Evolutionary conservation across 1,140 invertebrate species (phyloP), one percentile per base, ranked within the genome.

Genomic region (Pseudomyrmex gracilis): DNA sequence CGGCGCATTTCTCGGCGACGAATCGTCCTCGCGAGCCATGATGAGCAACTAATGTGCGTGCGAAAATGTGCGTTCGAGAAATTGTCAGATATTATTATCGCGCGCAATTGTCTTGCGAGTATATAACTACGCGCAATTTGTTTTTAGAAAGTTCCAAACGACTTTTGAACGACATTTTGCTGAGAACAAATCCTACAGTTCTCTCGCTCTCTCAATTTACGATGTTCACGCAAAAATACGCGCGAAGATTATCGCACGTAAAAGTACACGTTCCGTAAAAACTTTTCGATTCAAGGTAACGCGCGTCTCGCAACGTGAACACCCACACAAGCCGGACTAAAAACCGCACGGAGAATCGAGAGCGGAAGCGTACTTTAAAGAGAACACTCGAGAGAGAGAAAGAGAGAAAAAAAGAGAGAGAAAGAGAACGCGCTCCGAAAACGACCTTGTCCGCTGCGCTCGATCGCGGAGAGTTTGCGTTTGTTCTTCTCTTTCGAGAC

Each of bases 351-450:
- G 73, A 83, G 84, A 92, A 90, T 90, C 87, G 80, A 85, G 87
- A 91, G 82, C 90, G 90, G 88, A 91, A 92, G 87, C 68, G 83
- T 66, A 85, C 63, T 87, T 82, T 85, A 57, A 63, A 73, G 70
- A 57, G 70, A 70, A 64, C 78, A 58, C 71, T 77, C 73, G 55
- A 34, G 34, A 34, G 34, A 34, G 24, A 34, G 5, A 34, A 5
- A 34, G 34, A 34, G 5, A 84, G n/a, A n/a, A n/a, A n/a, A n/a
- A n/a, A n/a, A 34, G 34, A 34, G 34, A 34, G 24, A 34, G 5
- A 34, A 5, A 34, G 34, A 34, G 5, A 84, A 58, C 61, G 63
- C 57, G 60, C 60, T 20, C 34, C 66, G 53, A 87, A 34, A 84
- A 82, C 86, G 84, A 89, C 85, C 85, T 51, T 73, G 63, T 88